Evolutionary conservation across 1,140 invertebrate species (phyloP), one percentile per base, ranked within the genome.

Genomic region (Stratiolaelaps scimitus): DNA sequence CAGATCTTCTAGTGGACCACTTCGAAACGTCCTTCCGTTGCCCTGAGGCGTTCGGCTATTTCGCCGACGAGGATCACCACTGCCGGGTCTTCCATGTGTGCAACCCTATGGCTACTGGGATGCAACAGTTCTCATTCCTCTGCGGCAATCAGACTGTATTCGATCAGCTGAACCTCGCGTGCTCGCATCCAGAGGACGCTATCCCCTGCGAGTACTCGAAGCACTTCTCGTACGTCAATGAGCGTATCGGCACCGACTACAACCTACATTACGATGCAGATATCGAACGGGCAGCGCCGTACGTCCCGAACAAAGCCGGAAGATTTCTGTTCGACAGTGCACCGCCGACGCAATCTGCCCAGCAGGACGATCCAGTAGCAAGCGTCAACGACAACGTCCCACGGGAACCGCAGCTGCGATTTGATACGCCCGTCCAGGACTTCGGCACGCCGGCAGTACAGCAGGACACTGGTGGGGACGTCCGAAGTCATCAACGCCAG

Each of bases 131-230:
- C 67, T 71, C 68, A 43, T 74, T 75, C 71, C 65, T 74, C 45
- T 74, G 73, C 66, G 73, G 73, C 26, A 75, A 75, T 69, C 69
- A 72, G 29, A 74, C 73, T 13, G 67, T 75, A 23, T 74, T 74
- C 68, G 73, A 72, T 68, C 74, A 74, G 67, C 68, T 69, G n/a
- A 65, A 69, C 20, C 68, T 75, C n/a, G 71, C 70, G 7, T 74
- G 73, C 69, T 69, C 64, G 26, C 48, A 72, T 34, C 47, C 60
- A 13, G 67, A 69, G 15, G 71, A 74, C 30, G 66, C 73, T 7
- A 60, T 72, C 2, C 71, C 72, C 29, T 73, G 72, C 66, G 64
- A 60, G 34, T 60, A 60, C 53, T n/a, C 53, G 15, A 60, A 26
- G 23, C 34, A 60, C 23, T 60, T 60, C 53, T 60, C 53, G 20